Conservation (phyloP, 1,140 invertebrate genomes). For the Limonius californicus region DNA sequence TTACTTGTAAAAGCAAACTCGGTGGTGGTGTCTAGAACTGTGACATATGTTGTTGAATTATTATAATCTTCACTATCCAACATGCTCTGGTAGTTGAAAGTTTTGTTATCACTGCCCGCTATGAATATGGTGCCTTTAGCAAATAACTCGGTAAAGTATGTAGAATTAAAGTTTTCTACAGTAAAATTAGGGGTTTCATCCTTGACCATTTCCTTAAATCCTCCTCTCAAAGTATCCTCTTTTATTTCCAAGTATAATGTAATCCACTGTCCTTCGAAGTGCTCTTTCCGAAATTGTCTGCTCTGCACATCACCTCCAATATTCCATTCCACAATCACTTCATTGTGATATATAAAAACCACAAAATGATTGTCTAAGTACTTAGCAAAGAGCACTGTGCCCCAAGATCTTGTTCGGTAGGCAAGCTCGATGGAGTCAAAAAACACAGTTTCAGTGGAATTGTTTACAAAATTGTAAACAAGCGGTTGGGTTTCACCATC, state of each 20-base stretch:
- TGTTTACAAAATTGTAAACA: constrained; percentile 50
- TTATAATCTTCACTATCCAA: constrained; percentile 33
- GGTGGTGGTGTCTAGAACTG: constrained; percentile 42
- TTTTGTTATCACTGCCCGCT: constrained; percentile 42
- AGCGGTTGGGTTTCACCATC: constrained; percentile 64
- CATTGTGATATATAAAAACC: constrained; percentile 66
- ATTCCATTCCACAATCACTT: constrained; percentile 64
- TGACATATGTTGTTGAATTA: constrained; percentile 47
- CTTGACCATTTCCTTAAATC: constrained; percentile 52
- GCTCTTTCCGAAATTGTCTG: constrained; percentile 57
- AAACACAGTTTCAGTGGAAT: constrained; percentile 31
- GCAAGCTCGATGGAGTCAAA: constrained; percentile 55
- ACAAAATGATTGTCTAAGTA: constrained; percentile 62
- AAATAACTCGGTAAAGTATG: constrained; percentile 58
- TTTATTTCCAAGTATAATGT: constrained; percentile 57
- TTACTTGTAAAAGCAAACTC: constrained; percentile 35
- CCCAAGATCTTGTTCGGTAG: constrained; percentile 68
- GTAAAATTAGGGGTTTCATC: constrained; percentile 50
- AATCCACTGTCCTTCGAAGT: constrained; percentile 64
- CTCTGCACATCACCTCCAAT: constrained; percentile 50
- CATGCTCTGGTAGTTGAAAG: constrained; percentile 42
- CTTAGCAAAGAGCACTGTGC: constrained; percentile 61
- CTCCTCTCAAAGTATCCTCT: constrained; percentile 54
- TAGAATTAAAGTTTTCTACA: constrained; percentile 51
- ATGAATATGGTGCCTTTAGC: constrained; percentile 39